phyloP scores from a whole-genome alignment of 1,140 invertebrate species.

The Apocrypta bakeri region DNA sequence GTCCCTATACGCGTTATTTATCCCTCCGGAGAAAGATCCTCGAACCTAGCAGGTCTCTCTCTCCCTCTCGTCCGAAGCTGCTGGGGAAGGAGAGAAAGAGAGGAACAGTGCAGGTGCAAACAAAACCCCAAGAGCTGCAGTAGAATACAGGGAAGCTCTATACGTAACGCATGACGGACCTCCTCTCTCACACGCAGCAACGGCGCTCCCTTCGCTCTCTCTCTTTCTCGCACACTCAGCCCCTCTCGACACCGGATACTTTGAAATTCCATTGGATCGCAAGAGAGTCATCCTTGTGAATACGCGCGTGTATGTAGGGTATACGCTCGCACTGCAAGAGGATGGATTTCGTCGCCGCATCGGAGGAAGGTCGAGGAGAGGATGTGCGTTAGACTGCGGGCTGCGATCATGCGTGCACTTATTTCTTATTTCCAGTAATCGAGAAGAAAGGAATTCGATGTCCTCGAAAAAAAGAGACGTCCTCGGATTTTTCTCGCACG shows the following conservation, averaged over 20 bases:
- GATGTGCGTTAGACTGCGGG: background rate
- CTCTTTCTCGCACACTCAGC: background rate
- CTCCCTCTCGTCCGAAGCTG: too few species aligned
- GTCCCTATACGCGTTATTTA: background rate
- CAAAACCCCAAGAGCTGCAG: conserved; percentile 35
- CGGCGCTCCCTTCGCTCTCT: conserved; percentile 26
- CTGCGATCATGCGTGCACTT: conserved; percentile 22
- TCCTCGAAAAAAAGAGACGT: background rate
- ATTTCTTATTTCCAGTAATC: conserved; percentile 49
- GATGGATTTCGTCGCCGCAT: conserved; percentile 11
- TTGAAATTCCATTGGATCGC: conserved; percentile 50
- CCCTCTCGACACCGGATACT: conserved; percentile 44
- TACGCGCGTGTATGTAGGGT: background rate
- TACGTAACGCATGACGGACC: background rate
- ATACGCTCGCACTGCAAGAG: background rate
- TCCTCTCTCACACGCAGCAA: background rate
- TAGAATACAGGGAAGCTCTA: conserved; percentile 27
- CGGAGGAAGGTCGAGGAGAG: too few species aligned
- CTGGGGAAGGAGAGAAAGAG: background rate
- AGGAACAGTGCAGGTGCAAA: conserved; percentile 42
- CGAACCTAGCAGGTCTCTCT: background rate
- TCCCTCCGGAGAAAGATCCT: background rate
- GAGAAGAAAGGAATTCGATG: conserved; percentile 50
- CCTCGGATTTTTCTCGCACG: conserved; percentile 49
- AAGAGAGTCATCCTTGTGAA: conserved; percentile 37